Percentiles rank a stretch among this genome's conserved stretches.
Conservation (phyloP, 2,113 vertebrate genomes). For the Odontesthes bonariensis region DNA sequence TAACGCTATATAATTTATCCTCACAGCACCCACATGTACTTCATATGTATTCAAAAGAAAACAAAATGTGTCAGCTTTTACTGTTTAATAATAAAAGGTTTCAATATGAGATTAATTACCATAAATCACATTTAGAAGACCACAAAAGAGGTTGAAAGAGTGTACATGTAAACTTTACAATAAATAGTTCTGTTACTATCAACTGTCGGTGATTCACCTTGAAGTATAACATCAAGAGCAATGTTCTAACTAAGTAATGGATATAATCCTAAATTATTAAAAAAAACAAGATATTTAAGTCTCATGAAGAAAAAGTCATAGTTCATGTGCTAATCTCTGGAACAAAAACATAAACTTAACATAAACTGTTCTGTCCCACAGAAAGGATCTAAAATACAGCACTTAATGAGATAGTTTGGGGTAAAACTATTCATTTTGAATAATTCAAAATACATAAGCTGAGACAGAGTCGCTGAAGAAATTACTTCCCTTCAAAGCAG, state of each 20-base stretch:
- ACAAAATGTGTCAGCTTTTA: neutral
- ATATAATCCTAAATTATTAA: no score
- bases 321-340: no score
- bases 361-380: neutral
- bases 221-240: no score
- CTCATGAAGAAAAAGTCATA: no score
- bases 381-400: neutral
- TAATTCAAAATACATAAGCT: neutral
- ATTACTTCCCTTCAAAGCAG: constrained; percentile 7
- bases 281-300: no score
- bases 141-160: no score
- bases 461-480: neutral
- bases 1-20: neutral
- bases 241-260: no score
- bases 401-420: neutral
- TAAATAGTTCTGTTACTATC: no score
- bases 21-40: neutral
- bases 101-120: neutral
- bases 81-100: neutral
- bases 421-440: neutral
- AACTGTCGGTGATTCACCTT: no score
- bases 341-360: no score
- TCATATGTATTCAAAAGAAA: neutral
- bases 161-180: no score
- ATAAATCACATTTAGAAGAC: neutral